Conservation (phyloP, 1,140 invertebrate genomes). For the Heliconius eleuchia region DNA sequence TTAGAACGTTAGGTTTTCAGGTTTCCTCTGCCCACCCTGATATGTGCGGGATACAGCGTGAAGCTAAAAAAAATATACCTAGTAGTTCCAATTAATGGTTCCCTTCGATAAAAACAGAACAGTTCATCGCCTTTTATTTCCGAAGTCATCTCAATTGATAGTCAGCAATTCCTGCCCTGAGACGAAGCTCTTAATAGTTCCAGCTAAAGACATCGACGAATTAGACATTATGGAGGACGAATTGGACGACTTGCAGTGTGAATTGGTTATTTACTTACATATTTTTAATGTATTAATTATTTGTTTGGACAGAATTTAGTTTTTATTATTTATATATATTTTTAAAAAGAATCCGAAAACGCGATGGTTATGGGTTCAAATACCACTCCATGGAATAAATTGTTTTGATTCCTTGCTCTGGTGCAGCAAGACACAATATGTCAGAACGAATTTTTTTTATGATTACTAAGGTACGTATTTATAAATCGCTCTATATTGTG, state of each 20-base stretch:
- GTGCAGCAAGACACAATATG: too few relatives aligned
- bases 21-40: too few relatives aligned
- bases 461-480: too few relatives aligned
- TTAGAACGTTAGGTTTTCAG: too few relatives aligned
- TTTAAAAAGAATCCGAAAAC: too few relatives aligned
- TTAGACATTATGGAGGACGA: conserved; percentile 74
- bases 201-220: conserved; percentile 66
- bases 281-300: background rate
- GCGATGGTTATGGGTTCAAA: too few relatives aligned
- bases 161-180: conserved; percentile 59
- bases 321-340: too few relatives aligned
- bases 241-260: conserved; percentile 68
- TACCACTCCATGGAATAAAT: too few relatives aligned
- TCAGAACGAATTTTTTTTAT: too few relatives aligned
- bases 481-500: too few relatives aligned
- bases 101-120: conserved; percentile 45
- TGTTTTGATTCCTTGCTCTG: too few relatives aligned
- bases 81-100: background rate
- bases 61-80: background rate
- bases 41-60: too few relatives aligned
- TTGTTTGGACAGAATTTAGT: background rate
- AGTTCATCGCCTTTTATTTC: conserved; percentile 66
- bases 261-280: conserved; percentile 49
- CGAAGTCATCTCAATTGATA: conserved; percentile 65
- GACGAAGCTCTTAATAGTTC: conserved; percentile 69